Percentiles rank a stretch among this genome's conserved stretches.
Evolutionary conservation across 2,888 invertebrate species (phyloP).

Genomic region (Frankliniella intonsa): DNA sequence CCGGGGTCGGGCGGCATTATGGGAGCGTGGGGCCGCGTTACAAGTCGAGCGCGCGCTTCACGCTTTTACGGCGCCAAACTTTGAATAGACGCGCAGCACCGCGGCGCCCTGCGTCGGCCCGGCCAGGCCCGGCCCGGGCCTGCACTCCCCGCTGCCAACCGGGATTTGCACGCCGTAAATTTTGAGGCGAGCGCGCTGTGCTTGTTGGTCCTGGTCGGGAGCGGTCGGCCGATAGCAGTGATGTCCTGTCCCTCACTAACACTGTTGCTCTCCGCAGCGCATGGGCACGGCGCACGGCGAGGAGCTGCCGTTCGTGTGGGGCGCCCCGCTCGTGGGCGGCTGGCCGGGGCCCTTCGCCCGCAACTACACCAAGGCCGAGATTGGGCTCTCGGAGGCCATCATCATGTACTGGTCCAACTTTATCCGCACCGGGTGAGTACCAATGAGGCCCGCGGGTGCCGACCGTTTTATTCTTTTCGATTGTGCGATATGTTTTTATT

Average conservation of each 20-base stretch:
- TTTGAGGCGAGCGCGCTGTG: slow-evolving; percentile 29
- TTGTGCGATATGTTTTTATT: no score
- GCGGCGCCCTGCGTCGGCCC: slow-evolving; percentile 15
- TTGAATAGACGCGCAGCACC: not conserved
- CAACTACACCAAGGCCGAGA: slow-evolving; percentile 84
- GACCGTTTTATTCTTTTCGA: no score
- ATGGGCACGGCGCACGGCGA: slow-evolving; percentile 92
- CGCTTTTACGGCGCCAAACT: slow-evolving; percentile 22
- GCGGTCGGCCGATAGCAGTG: not conserved
- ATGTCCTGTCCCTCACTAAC: slow-evolving; percentile 32
- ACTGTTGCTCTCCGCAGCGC: slow-evolving; percentile 52
- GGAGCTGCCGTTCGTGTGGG: slow-evolving; percentile 85
- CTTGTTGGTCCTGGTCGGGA: slow-evolving; percentile 21
- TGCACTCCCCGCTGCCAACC: slow-evolving; percentile 30
- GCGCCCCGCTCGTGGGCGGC: slow-evolving; percentile 81
- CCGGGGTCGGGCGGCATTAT: no score
- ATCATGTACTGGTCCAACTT: slow-evolving; percentile 87
- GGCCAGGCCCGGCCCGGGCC: no score
- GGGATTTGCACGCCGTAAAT: slow-evolving; percentile 38
- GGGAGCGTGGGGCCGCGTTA: not conserved
- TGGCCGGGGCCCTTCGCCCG: slow-evolving; percentile 71
- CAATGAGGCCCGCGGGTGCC: no score
- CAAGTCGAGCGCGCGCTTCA: slow-evolving; percentile 6
- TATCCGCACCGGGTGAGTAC: slow-evolving; percentile 77
- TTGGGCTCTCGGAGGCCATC: slow-evolving; percentile 78